A percentile compares a stretch with the other conserved stretches of the same genome.
These are phyloP conservation scores for Cactoblastis cactorum DNA, from an alignment of 2,888 invertebrate genomes.

Conservation along the genomic window DNA sequence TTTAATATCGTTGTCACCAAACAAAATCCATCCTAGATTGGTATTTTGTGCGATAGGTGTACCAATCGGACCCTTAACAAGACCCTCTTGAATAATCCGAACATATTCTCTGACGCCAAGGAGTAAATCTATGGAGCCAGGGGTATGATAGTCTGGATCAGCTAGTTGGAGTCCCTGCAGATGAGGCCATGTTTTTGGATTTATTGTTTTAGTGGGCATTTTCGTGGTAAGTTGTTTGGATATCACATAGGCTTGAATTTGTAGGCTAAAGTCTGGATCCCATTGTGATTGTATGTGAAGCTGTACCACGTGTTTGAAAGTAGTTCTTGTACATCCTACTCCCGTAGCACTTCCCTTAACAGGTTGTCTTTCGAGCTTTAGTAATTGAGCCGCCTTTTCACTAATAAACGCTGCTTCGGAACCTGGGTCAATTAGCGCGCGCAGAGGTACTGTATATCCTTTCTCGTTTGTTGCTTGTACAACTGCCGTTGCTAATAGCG, in stretches of 20 bases:
- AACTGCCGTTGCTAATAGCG: no score
- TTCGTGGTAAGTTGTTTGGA: conserved; percentile 8
- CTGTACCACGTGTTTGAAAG: conserved; percentile 10
- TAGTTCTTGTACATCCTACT: conserved; percentile 11
- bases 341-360: conserved; percentile 12
- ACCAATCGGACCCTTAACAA: no score
- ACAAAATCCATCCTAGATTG: no score
- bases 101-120: conserved; percentile 21
- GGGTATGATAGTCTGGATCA: conserved; percentile 16
- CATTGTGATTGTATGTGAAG: conserved; percentile 8
- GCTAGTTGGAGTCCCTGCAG: conserved; percentile 1
- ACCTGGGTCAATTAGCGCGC: conserved; percentile 28
- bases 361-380: conserved; percentile 16
- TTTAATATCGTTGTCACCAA: no score
- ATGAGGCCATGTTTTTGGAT: conserved; percentile 7
- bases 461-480: conserved; percentile 18
- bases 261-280: neutral
- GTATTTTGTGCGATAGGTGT: no score
- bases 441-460: conserved; percentile 21
- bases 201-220: neutral
- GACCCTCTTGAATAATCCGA: no score
- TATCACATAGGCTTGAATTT: neutral
- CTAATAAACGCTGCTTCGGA: conserved; percentile 22
- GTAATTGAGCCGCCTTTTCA: conserved; percentile 22
- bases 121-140: conserved; percentile 24